phyloP scores from a whole-genome alignment of 2,888 invertebrate species.

The Rotaria socialis region DNA sequence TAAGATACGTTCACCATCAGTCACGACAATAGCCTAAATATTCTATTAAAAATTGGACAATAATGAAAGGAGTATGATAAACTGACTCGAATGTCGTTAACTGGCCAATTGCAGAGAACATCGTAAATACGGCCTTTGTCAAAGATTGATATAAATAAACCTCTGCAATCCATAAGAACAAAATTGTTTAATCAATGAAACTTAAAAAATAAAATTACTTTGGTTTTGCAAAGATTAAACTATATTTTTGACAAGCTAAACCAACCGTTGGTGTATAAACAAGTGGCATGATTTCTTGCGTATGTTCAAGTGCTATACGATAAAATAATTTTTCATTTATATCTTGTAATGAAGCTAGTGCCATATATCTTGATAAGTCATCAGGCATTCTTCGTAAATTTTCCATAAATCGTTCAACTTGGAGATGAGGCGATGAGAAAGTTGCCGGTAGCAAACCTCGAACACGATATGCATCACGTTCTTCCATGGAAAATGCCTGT shows the following conservation, averaged over 20 bases:
- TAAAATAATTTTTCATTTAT: constrained; percentile 47
- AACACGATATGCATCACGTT: constrained; percentile 43
- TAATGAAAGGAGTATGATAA: not conserved
- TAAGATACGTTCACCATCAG: constrained; percentile 94
- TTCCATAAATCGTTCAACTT: constrained; percentile 38
- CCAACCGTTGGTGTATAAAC: constrained; percentile 67
- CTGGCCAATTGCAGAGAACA: constrained; percentile 84
- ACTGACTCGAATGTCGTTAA: constrained; percentile 61
- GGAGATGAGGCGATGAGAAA: constrained; percentile 37
- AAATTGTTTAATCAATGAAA: not conserved
- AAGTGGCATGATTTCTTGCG: constrained; percentile 47
- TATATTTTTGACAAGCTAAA: constrained; percentile 91
- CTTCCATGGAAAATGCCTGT: constrained; percentile 40
- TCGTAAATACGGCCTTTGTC: constrained; percentile 91
- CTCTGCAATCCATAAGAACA: constrained; percentile 60
- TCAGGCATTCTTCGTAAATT: constrained; percentile 41
- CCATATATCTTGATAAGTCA: constrained; percentile 43
- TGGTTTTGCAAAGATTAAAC: constrained; percentile 81
- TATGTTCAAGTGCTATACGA: constrained; percentile 41
- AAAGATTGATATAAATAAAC: constrained; percentile 89
- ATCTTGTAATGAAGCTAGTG: constrained; percentile 40
- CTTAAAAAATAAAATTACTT: constrained; percentile 61
- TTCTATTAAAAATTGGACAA: not conserved
- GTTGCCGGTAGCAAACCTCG: constrained; percentile 47
- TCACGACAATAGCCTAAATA: constrained; percentile 73